Percentiles rank a stretch among this genome's conserved stretches.
Evolutionary conservation across 2,113 vertebrate genomes (phyloP).

Genomic region (Herpetotheres cachinnans): DNA sequence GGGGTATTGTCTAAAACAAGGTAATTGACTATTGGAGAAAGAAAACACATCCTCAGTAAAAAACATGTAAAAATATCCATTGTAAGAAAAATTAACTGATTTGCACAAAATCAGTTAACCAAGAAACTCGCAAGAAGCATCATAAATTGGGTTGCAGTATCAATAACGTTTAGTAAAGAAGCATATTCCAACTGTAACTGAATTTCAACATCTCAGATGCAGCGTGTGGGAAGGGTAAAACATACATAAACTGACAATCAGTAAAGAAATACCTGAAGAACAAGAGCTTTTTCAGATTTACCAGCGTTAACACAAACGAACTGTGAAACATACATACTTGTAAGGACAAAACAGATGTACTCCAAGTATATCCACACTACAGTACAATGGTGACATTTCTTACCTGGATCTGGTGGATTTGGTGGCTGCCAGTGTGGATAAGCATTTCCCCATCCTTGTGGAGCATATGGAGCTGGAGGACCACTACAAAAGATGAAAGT

Average conservation of each 20-base stretch:
- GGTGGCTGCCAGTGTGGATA: constrained; percentile 97
- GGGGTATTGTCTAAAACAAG: not conserved
- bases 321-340: not conserved
- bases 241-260: not conserved
- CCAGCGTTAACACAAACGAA: not conserved
- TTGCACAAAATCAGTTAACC: not conserved
- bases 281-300: not conserved
- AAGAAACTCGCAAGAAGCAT: not conserved
- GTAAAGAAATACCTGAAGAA: not conserved
- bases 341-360: not conserved
- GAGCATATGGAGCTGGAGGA: constrained; percentile 93
- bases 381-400: not conserved
- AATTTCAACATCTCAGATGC: not conserved
- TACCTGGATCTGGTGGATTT: constrained; percentile 95
- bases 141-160: not conserved
- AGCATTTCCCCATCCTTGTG: constrained; percentile 97
- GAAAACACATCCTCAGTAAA: not conserved
- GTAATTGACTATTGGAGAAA: not conserved
- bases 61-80: not conserved
- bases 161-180: not conserved
- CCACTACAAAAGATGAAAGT: constrained; percentile 74
- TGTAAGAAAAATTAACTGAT: not conserved
- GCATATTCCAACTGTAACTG: not conserved
- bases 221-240: not conserved
- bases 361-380: not conserved